Conservation (phyloP, 1,140 invertebrate species). For the Pseudomyrmex sp. region DNA sequence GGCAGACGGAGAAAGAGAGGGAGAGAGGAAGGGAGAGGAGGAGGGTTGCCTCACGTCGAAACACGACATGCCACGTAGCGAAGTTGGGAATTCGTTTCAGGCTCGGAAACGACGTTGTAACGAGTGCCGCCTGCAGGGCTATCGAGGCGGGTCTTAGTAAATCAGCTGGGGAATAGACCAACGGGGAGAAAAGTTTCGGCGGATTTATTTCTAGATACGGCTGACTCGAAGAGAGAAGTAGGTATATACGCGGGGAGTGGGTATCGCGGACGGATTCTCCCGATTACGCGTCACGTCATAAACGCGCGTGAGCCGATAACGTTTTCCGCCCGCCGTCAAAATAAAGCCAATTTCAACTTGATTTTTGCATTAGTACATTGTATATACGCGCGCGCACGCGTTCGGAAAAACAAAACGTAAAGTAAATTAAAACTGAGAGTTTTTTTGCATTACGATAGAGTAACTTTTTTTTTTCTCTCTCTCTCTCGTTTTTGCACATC, state of each 20-base stretch:
- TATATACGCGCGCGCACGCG: too few relatives aligned
- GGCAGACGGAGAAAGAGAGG: not conserved
- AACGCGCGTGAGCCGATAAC: not conserved
- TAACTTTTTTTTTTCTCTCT: too few relatives aligned
- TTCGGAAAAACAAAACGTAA: too few relatives aligned
- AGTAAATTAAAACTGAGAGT: too few relatives aligned
- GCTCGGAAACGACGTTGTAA: slow-evolving; percentile 61
- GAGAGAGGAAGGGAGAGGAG: not conserved
- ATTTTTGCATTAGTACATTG: too few relatives aligned
- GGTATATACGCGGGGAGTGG: too few relatives aligned
- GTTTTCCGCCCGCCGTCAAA: not conserved
- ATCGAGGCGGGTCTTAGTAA: slow-evolving; percentile 49
- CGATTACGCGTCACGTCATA: slow-evolving; percentile 14
- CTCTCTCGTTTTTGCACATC: not conserved
- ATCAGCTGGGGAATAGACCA: slow-evolving; percentile 44
- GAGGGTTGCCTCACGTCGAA: slow-evolving; percentile 28
- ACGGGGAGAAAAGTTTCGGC: slow-evolving; percentile 49
- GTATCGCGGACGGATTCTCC: too few relatives aligned
- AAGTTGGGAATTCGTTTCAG: slow-evolving; percentile 61
- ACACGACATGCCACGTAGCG: slow-evolving; percentile 43
- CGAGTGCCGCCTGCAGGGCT: slow-evolving; percentile 24
- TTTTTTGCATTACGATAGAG: too few relatives aligned
- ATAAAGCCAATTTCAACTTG: not conserved
- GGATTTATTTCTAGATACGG: slow-evolving; percentile 30
- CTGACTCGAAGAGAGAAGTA: not conserved